Base-by-base conservation (phyloP, 2,113 vertebrate species). In the Cranoglanis bouderius region DNA sequence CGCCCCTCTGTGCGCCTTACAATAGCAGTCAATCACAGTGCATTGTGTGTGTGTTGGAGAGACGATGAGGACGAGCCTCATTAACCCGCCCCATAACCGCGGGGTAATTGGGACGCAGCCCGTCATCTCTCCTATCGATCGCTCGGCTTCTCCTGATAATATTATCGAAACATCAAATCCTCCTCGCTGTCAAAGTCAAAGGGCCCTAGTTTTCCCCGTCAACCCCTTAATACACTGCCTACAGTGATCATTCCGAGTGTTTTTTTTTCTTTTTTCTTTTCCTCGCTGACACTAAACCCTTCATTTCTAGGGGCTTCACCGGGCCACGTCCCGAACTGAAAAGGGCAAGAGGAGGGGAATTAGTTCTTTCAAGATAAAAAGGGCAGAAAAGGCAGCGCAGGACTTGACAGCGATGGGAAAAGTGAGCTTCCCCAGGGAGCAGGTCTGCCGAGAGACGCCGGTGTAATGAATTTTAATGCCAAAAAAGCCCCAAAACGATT, bases 381-480 rank as follows among this genome's bases (percentile, higher is more conserved):
- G 98, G 98, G 98, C 98, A 99, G 97, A 98, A 97, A 96, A 96
- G 97, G 97, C 97, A 97, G 96, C 97, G 97, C 97, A 86, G 46
- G 90, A 97, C 97, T 98, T 99, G 98, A 99, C 98, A 99, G 98
- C 97, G 97, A 98, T 97, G 97, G 97, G 96, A 94, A 96, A 95
- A 97, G 97, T 97, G 97, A 96, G 94, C 95, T 97, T 97, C 96
- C 98, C 9, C 89, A 97, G 97, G 97, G 96, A 92, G 65, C 91
- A 93, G 92, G 93, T 91, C 94, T 95, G 94, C 92, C 93, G 92
- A 89, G 92, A 92, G 94, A 94, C 95, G 90, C 94, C 93, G 94
- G 94, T 90, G 94, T 96, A 95, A 97, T 96, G 97, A 98, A 99
- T 99, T 96, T 97, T 97, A 98, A 99, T 98, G 96, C 92, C 91